phyloP scores from a whole-genome alignment of 2,888 invertebrate genomes.

The Pheosia gnoma region DNA sequence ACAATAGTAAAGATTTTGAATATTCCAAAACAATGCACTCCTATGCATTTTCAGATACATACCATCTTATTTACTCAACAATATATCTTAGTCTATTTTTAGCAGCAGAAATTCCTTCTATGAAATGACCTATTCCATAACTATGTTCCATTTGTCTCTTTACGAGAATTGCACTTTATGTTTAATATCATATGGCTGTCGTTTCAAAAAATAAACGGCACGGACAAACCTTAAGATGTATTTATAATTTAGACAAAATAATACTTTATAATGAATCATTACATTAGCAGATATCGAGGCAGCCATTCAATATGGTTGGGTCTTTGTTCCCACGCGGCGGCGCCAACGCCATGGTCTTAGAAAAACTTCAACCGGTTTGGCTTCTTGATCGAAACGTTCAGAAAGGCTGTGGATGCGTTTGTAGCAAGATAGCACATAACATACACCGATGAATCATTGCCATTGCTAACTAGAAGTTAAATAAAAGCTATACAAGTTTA shows the following conservation, averaged over 20 bases:
- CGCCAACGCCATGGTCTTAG: conserved; percentile 49
- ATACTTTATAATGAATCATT: no score
- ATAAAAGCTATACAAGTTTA: conserved; percentile 1
- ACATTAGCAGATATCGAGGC: conserved; percentile 47
- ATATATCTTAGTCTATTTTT: no score
- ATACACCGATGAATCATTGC: conserved; percentile 35
- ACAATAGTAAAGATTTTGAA: no score
- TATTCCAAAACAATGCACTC: no score
- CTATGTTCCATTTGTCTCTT: neutral
- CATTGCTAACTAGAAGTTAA: conserved; percentile 15
- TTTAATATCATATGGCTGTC: neutral
- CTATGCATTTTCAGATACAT: no score
- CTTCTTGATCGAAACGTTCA: conserved; percentile 52
- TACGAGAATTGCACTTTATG: neutral
- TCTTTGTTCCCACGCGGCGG: conserved; percentile 64
- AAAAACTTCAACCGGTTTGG: conserved; percentile 73
- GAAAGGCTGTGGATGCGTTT: conserved; percentile 49
- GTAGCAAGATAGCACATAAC: conserved; percentile 48
- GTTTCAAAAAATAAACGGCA: neutral
- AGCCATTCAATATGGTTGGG: conserved; percentile 41
- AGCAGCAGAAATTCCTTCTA: no score
- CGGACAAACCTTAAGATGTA: conserved; percentile 16
- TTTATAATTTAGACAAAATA: conserved; percentile 48
- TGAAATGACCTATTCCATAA: no score
- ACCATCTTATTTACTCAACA: no score